Evolutionary conservation across 1,140 invertebrate species (phyloP), one percentile per base, ranked within the genome.

Genomic region (Nasonia longicornis): DNA sequence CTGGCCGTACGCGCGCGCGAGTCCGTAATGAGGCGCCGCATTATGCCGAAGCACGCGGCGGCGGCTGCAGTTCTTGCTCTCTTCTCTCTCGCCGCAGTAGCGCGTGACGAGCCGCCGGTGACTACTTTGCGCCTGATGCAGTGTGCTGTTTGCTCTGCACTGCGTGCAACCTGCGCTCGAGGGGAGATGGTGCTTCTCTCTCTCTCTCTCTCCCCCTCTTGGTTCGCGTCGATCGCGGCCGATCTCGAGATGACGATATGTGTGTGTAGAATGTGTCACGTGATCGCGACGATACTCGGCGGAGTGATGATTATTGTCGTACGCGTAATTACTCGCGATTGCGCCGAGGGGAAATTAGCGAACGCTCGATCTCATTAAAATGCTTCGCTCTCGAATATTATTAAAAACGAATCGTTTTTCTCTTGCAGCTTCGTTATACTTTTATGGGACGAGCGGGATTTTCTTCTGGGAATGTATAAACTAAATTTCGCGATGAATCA

Each of bases 11-110:
- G 7, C 79, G 81, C 73, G 81, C 73, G 77, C 26, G 66, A 83
- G 84, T 74, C 76, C 76, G 83, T 85, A 84, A 85, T 85, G 84
- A 84, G 83, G 81, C 84, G 67, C 81, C 84, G 80, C 77, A 79
- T 84, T 84, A 85, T 83, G 83, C 84, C 78, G 67, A 83, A 79
- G 77, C 81, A 31, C 29, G 71, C 81, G 72, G 79, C 77, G 80
- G 79, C 31, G 80, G 79, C 71, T 77, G 52, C 76, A 67, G 29
- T 67, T 58, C 20, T 58, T 58, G 52, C 52, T 20, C 16, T 58
- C 52, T 58, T 58, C 52, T 20, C 48, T 52, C 52, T 58, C 52
- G 52, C 52, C 52, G 52, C 52, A 58, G 52, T n/a, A 58, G 52
- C 52, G 52, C 52, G 52, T 58, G 52, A 58, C 52, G 52, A 58